phyloP scores from a whole-genome alignment of 1,140 invertebrate species.

The Drosophila eugracilis region DNA sequence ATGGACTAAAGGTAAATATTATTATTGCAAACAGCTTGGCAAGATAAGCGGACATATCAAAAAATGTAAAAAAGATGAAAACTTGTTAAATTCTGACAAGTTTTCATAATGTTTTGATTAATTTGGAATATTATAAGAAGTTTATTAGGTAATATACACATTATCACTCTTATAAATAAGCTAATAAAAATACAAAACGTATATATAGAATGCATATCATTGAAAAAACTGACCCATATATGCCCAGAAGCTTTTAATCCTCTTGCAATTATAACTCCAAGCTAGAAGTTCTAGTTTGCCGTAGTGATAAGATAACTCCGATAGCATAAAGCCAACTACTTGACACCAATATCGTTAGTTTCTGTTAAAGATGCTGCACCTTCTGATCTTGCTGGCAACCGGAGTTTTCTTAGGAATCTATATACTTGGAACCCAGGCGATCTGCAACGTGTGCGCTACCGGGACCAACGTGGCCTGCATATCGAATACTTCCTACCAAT shows the following conservation, averaged over 20 bases:
- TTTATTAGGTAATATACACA: no score
- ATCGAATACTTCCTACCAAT: slow-evolving; percentile 43
- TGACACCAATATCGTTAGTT: slow-evolving; percentile 18
- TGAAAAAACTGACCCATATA: slow-evolving; percentile 1
- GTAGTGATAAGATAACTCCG: slow-evolving; percentile 33
- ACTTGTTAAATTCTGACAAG: no score
- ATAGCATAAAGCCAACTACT: slow-evolving; percentile 16
- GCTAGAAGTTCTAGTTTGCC: slow-evolving; percentile 15
- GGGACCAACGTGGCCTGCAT: slow-evolving; percentile 33
- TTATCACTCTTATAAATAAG: no score
- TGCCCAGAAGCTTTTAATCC: background rate
- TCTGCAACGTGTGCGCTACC: slow-evolving; percentile 45
- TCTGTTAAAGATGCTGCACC: slow-evolving; percentile 40
- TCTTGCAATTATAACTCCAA: slow-evolving; percentile 10
- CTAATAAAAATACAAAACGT: no score
- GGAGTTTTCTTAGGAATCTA: slow-evolving; percentile 9
- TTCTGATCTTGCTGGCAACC: slow-evolving; percentile 24
- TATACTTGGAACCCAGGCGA: slow-evolving; percentile 19
- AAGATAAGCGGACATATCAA: no score
- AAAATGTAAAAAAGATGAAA: no score
- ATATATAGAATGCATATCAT: no score
- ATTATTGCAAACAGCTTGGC: no score
- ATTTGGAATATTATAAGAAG: no score
- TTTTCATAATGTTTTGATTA: no score
- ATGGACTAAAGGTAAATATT: no score